Base-by-base conservation (phyloP, 1,140 invertebrate species). In the Ceratosolen fusciceps region DNA sequence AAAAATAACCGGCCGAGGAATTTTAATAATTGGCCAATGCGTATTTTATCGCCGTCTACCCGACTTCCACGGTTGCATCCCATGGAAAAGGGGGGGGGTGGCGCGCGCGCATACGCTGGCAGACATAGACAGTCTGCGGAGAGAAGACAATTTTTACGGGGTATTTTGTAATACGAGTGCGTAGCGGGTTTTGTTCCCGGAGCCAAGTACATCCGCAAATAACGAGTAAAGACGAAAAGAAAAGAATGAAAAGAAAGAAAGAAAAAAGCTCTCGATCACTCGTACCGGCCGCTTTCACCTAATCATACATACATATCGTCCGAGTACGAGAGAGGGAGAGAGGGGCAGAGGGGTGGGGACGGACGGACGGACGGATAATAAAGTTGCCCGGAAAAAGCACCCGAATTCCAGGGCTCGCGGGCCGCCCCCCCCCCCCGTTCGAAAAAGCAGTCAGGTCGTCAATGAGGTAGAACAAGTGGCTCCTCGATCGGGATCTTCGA, bases 281-380 rank as follows among this genome's bases (percentile, higher is more conserved):
- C 29, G n/a, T 70, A 21, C 5, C 34, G 39, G 56, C 24, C 47
- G 56, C 24, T 62, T 31, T 60, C 54, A 19, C 39, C 19, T 49
- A 74, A 43, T 47, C 37, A 47, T 43, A 74, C 24, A 56, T 29
- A n/a, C n/a, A n/a, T n/a, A n/a, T n/a, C n/a, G n/a, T n/a, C n/a
- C n/a, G n/a, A n/a, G n/a, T n/a, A n/a, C n/a, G n/a, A n/a, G n/a
- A n/a, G n/a, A n/a, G n/a, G n/a, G n/a, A n/a, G n/a, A n/a, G n/a
- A n/a, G n/a, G n/a, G n/a, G n/a, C n/a, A n/a, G n/a, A n/a, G n/a
- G n/a, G n/a, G n/a, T n/a, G n/a, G n/a, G n/a, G n/a, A n/a, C n/a
- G n/a, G n/a, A n/a, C n/a, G n/a, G n/a, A n/a, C 39, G 39, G 39
- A 43, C 12, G 5, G 39, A 12, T 43, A 43, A 43, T 43, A 43